Evolutionary conservation across 2,888 invertebrate species (phyloP), one percentile per base, ranked within the genome.

Genomic region (Lycocerus yunnanus): DNA sequence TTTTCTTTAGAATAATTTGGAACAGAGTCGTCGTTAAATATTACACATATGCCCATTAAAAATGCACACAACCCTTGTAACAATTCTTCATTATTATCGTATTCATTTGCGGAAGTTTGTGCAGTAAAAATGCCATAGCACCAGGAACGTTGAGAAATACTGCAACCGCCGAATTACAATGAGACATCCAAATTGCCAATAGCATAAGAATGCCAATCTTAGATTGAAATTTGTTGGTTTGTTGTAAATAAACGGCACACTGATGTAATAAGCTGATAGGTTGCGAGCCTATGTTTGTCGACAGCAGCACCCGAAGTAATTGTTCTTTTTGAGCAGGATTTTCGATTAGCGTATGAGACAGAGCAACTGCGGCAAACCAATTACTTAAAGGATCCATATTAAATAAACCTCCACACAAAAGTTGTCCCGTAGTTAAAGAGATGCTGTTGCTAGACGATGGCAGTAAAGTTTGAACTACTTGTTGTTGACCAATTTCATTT

Each of bases 361-460:
- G 88, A 0, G 97, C 96, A 0, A 97, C 94, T 0, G 97, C 92
- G 0, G 97, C 95, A 88, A 98, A 97, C 99, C 99, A 99, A 86
- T 96, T 97, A 21, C 97, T 96, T 18, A 97, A 88, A 0, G 94
- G 89, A 85, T 98, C 98, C 0, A 91, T 88, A 68, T 95, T 96
- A 86, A 98, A 97, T 20, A 98, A 88, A 0, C 98, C 98, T 1
- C 96, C 95, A 84, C 98, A 98, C 11, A 99, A 89, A 16, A 98
- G 88, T 87, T 98, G 98, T 0, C 99, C 97, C 68, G 92, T 93
- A 9, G 94, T 93, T 14, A 94, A 86, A 4, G 90, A 89, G 0
- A 92, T 89, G 8, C 91, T 93, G 84, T 95, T 96, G 0, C 93
- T 90, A 21, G 94, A 92, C 1, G 96, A 94, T 0, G 99, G 99